Base-by-base conservation (phyloP, 1,140 invertebrate genomes). In the Brachystomella parvula region DNA sequence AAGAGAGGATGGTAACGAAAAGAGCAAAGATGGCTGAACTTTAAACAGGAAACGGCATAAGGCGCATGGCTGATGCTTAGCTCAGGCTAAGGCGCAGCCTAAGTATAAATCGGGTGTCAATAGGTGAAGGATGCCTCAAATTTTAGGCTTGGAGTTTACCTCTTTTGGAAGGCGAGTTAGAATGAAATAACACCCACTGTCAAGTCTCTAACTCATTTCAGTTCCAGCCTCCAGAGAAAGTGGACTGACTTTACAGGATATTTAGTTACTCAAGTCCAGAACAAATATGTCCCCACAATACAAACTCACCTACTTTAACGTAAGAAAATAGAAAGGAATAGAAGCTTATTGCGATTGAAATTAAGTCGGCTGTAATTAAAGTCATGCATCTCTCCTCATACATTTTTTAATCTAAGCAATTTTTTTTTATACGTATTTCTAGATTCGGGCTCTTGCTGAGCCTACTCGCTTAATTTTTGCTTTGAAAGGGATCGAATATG, bases 381-480 rank as follows among this genome's bases (percentile, higher is more conserved):
- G 35, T 39, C 6, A 9, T 39, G 35, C 19, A 9, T 9, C 6
- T 39, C 19, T 39, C 19, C 35, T 39, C 19, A 6, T 24, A 17
- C 21, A 17, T 19, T 17, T 15, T 26, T 53, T 53, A 53, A 6
- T 53, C 9, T 53, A 53, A 53, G n/a, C n/a, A n/a, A n/a, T n/a
- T n/a, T n/a, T n/a, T n/a, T n/a, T 53, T 53, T 6, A 44, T n/a
- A 44, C n/a, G 39, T 12, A 44, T 53, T 53, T 53, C 24, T 24
- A 53, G 49, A 24, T 53, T 9, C 12, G 29, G 19, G 58, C 58
- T n/a, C 58, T 60, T 30, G 58, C 58, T 24, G 58, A 60, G 24
- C 58, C 58, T 9, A 60, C 30, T 30, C 58, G 60, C 2, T 33
- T 83, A 63, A 80, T 89, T 60, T 81, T 87, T 61, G 82, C 75